These are phyloP conservation scores for Festucalex cinctus DNA, from an alignment of 2,113 vertebrate genomes.

Conservation along the genomic window DNA sequence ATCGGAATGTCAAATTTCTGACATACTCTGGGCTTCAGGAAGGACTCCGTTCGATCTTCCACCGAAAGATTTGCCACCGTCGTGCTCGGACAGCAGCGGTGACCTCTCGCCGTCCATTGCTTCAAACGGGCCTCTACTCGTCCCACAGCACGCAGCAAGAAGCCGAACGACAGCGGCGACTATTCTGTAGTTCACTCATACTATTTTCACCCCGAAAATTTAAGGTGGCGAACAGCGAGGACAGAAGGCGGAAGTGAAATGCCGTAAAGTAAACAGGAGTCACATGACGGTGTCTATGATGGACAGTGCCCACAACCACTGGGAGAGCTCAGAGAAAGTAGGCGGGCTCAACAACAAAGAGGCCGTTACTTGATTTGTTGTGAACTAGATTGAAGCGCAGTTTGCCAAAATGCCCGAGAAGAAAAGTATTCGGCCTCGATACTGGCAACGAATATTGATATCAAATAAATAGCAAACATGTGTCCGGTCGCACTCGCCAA, in stretches of 20 bases:
- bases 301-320: conserved; percentile 35
- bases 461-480: too few species aligned
- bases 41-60: conserved; percentile 18
- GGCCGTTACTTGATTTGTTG: background rate
- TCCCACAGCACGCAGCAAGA: background rate
- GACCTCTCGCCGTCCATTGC: conserved; percentile 69
- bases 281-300: conserved; percentile 48
- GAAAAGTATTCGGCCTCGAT: too few species aligned
- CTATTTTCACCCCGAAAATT: background rate
- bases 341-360: background rate
- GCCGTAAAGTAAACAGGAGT: conserved; percentile 55
- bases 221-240: too few species aligned
- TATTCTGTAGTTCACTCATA: background rate
- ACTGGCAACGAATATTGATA: too few species aligned
- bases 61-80: conserved; percentile 56
- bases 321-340: background rate
- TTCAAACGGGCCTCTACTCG: background rate
- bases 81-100: conserved; percentile 64
- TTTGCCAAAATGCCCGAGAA: background rate
- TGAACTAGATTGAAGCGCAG: background rate
- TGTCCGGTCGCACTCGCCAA: too few species aligned
- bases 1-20: background rate
- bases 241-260: conserved; percentile 42
- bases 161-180: background rate
- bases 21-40: conserved; percentile 48